Conservation (phyloP, 2,113 vertebrate genomes). For the Toxostoma redivivum region DNA sequence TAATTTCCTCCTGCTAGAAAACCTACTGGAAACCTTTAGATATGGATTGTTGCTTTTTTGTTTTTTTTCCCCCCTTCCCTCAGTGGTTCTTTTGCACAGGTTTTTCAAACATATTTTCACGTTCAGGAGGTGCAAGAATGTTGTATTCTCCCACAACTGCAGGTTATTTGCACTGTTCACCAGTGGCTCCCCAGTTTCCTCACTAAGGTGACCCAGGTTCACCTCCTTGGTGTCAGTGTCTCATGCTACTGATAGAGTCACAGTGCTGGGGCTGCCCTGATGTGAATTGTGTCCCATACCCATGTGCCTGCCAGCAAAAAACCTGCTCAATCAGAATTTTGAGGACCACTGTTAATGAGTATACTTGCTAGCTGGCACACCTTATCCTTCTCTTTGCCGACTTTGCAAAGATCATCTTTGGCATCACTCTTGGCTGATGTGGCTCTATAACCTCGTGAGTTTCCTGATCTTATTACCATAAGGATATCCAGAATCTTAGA, state of each 20-base stretch:
- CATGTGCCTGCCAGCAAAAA: background rate
- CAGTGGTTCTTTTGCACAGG: background rate
- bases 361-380: background rate
- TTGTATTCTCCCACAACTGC: rapidly evolving
- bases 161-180: background rate
- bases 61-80: background rate
- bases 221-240: background rate
- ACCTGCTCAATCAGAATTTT: background rate
- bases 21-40: background rate
- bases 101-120: background rate
- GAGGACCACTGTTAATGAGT: background rate
- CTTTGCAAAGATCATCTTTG: background rate
- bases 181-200: background rate
- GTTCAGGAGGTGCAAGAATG: background rate
- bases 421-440: background rate
- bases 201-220: background rate
- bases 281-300: background rate
- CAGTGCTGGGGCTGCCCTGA: background rate
- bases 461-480: background rate
- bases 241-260: background rate
- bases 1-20: background rate
- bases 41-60: background rate
- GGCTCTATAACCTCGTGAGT: background rate
- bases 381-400: background rate
- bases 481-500: background rate